Evolutionary conservation across 2,113 vertebrate genomes (phyloP).

Genomic region (Hypanus sabinus): DNA sequence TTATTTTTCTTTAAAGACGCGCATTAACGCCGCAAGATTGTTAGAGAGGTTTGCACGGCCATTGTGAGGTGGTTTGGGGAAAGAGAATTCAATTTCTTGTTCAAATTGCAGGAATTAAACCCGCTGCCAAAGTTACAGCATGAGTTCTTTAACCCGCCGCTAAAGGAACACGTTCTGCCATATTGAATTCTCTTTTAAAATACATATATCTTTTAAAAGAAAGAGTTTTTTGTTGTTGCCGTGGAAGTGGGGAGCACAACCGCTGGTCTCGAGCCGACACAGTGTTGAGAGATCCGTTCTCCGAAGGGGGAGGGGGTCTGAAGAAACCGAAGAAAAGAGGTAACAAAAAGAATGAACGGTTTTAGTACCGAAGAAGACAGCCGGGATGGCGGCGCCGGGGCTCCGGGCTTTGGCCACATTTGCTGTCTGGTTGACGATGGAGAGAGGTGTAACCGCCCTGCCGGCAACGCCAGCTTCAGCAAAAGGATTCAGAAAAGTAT

Average conservation of each 20-base stretch:
- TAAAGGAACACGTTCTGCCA: slow-evolving; percentile 28
- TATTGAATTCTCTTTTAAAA: slow-evolving; percentile 23
- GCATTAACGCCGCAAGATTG: slow-evolving; percentile 23
- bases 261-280: slow-evolving; percentile 1
- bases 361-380: slow-evolving; percentile 96
- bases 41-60: not conserved
- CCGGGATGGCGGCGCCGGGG: slow-evolving; percentile 75
- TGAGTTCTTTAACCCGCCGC: slow-evolving; percentile 24
- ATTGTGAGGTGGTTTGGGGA: not conserved
- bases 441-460: slow-evolving; percentile 83
- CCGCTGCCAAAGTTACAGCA: slow-evolving; percentile 1
- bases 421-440: slow-evolving; percentile 95
- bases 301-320: not conserved
- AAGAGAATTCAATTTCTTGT: slow-evolving; percentile 8
- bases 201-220: not conserved
- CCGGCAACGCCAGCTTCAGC: slow-evolving; percentile 94
- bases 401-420: slow-evolving; percentile 84
- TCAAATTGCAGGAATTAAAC: not conserved
- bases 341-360: slow-evolving; percentile 72
- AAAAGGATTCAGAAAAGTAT: slow-evolving; percentile 91
- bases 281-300: not conserved
- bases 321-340: not conserved
- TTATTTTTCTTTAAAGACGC: slow-evolving; percentile 22
- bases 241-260: not conserved
- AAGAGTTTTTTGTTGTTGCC: not conserved